phyloP scores from a whole-genome alignment of 2,113 vertebrate genomes.

The Miniopterus natalensis region DNA sequence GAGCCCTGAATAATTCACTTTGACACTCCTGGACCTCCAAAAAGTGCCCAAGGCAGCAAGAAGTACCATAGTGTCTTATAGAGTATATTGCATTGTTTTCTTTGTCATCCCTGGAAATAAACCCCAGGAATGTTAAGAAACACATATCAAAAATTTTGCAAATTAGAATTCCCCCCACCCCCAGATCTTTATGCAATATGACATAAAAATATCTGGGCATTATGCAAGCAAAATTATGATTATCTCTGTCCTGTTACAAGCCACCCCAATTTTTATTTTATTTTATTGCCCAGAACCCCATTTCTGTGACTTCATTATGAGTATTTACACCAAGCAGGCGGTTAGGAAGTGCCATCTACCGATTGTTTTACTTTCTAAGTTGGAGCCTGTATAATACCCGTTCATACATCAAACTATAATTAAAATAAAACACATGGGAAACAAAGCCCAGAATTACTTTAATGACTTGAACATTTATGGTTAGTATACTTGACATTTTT shows the following conservation, averaged over 20 bases:
- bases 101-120: conserved; percentile 16
- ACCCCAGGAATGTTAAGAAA: conserved; percentile 1
- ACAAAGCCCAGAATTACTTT: conserved; percentile 6
- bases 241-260: neutral
- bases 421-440: conserved; percentile 48
- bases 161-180: neutral
- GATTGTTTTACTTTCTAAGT: conserved; percentile 47
- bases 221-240: neutral
- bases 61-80: neutral
- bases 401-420: conserved; percentile 59
- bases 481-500: neutral
- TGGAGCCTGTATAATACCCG: neutral
- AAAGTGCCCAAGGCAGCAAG: neutral
- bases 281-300: conserved; percentile 5
- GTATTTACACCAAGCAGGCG: conserved; percentile 37
- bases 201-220: neutral
- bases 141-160: neutral
- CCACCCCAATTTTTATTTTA: neutral
- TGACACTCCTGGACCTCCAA: conserved; percentile 39
- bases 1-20: conserved; percentile 52
- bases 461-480: conserved; percentile 44
- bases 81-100: neutral
- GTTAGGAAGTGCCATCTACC: conserved; percentile 67
- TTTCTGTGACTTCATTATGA: neutral
- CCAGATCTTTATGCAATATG: neutral